These are phyloP conservation scores for Heteromurus nitidus DNA, from an alignment of 2,888 invertebrate genomes.

Conservation along the genomic window DNA sequence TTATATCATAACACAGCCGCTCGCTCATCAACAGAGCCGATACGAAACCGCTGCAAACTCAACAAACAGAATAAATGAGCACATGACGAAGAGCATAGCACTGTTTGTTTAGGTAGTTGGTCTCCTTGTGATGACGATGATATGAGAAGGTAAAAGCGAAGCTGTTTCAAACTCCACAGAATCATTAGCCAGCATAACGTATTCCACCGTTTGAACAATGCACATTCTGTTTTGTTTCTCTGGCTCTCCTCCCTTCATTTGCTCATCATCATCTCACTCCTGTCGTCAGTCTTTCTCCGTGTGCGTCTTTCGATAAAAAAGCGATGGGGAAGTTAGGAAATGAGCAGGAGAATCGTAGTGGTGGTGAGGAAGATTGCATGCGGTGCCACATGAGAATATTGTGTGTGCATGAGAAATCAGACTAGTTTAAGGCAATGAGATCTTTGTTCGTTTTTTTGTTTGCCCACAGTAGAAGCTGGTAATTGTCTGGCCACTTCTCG, in stretches of 20 bases:
- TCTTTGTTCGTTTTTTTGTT: conserved; percentile 21
- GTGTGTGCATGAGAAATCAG: conserved; percentile 3
- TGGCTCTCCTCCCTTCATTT: conserved; percentile 40
- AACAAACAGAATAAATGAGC: conserved; percentile 33
- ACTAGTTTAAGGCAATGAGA: conserved; percentile 38
- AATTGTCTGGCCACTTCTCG: conserved; percentile 7
- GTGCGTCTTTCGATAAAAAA: conserved; percentile 1
- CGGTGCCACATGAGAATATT: not conserved
- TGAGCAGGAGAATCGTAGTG: no score
- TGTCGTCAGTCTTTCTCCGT: conserved; percentile 4
- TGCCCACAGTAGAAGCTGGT: conserved; percentile 29
- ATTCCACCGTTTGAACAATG: conserved; percentile 15
- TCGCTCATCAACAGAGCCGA: conserved; percentile 11
- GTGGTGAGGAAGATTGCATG: no score
- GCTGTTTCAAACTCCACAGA: conserved; percentile 23
- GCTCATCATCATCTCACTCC: conserved; percentile 12
- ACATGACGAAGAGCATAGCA: conserved; percentile 65
- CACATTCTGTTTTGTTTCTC: conserved; percentile 34
- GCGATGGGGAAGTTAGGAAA: conserved; percentile 27
- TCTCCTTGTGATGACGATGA: conserved; percentile 2
- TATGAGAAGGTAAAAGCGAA: no score
- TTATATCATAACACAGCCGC: not conserved
- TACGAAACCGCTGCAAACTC: no score
- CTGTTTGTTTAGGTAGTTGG: conserved; percentile 57
- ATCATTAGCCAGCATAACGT: conserved; percentile 29